Conservation (phyloP, 2,888 invertebrate genomes). For the Chrysolina americana region DNA sequence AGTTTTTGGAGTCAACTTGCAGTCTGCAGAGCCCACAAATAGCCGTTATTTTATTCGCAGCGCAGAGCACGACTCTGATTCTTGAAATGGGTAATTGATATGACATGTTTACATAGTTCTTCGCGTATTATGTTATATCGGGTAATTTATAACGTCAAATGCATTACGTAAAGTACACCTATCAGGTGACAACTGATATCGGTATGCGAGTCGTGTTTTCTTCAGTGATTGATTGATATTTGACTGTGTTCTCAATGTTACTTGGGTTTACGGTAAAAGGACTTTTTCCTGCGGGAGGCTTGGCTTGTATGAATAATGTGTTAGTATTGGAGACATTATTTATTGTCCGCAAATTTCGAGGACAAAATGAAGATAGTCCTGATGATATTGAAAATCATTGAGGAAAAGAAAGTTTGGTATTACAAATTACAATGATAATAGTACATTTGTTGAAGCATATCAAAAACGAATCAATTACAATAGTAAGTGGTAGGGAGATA, state of each 20-base stretch:
- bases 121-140: conserved; percentile 20
- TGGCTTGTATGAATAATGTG: background rate
- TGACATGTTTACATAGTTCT: conserved; percentile 24
- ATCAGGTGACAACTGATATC: conserved; percentile 17
- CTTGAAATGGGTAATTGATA: conserved; percentile 19
- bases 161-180: conserved; percentile 11
- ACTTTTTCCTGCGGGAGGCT: background rate
- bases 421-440: no score
- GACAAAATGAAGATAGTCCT: no score
- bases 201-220: conserved; percentile 14
- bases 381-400: no score
- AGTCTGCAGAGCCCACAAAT: conserved; percentile 7
- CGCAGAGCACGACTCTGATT: conserved; percentile 6
- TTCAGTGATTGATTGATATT: conserved; percentile 20
- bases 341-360: background rate
- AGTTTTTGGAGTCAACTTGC: background rate
- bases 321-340: background rate
- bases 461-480: no score
- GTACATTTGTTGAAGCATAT: no score
- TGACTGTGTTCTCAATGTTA: background rate
- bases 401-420: no score
- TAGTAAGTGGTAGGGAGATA: no score
- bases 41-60: conserved; percentile 54
- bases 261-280: background rate
- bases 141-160: conserved; percentile 19